Percentiles rank a stretch among this genome's conserved stretches.
These are phyloP conservation scores for Acronicta leporina DNA, from an alignment of 2,888 invertebrate species.

Conservation along the genomic window DNA sequence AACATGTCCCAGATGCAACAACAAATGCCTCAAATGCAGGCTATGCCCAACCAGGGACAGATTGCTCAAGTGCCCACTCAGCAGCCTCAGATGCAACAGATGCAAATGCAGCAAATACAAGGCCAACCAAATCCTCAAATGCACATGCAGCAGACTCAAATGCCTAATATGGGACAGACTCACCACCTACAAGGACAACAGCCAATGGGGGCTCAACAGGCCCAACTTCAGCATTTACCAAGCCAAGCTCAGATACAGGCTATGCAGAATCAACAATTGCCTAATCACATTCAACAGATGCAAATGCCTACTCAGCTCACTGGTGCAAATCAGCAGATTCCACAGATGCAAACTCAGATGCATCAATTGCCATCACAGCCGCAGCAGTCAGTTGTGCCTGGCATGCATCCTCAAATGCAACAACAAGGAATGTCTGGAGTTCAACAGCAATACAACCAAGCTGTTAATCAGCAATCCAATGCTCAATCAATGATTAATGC, in stretches of 20 bases:
- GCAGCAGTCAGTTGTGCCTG: constrained; percentile 84
- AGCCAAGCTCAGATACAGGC: constrained; percentile 87
- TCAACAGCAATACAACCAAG: constrained; percentile 87
- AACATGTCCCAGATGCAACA: constrained; percentile 88
- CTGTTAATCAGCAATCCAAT: constrained; percentile 84
- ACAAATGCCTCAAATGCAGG: constrained; percentile 86
- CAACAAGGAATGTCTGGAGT: constrained; percentile 84
- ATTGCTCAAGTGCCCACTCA: constrained; percentile 83
- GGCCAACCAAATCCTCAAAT: constrained; percentile 84
- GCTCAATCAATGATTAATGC: constrained; percentile 84
- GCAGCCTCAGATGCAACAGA: constrained; percentile 87
- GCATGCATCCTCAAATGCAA: constrained; percentile 87
- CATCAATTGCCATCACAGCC: constrained; percentile 86
- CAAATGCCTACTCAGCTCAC: constrained; percentile 83
- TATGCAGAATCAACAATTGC: constrained; percentile 87
- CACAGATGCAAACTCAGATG: constrained; percentile 87
- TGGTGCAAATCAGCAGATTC: constrained; percentile 84
- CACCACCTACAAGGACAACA: constrained; percentile 86
- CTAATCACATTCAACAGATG: constrained; percentile 88
- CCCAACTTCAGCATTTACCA: constrained; percentile 86
- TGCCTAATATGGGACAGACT: constrained; percentile 82
- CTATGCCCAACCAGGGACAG: constrained; percentile 83
- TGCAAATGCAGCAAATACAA: constrained; percentile 87
- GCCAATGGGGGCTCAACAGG: constrained; percentile 81
- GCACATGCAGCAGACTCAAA: constrained; percentile 87